These are phyloP conservation scores for Stomatorhinus ivindoensis DNA, from an alignment of 2,113 vertebrate species.

Conservation along the genomic window DNA sequence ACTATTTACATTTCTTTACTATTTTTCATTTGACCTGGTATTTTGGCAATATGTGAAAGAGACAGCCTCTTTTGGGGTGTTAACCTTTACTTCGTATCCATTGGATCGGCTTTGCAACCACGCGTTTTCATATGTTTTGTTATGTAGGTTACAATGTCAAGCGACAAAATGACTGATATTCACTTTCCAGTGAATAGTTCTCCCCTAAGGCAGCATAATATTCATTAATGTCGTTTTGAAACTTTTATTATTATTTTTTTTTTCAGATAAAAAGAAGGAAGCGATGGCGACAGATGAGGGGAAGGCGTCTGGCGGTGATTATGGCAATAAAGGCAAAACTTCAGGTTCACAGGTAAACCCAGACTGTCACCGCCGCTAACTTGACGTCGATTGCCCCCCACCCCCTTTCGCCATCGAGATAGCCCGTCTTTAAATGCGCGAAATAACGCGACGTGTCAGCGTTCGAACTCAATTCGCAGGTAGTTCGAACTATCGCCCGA, in stretches of 20 bases:
- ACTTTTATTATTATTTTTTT: slow-evolving; percentile 42
- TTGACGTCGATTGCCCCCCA: neutral
- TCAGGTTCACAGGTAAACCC: slow-evolving; percentile 86
- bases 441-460: neutral
- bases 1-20: slow-evolving; percentile 33
- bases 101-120: slow-evolving; percentile 73
- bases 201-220: neutral
- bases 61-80: slow-evolving; percentile 67
- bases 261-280: slow-evolving; percentile 94
- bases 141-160: neutral
- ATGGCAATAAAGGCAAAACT: slow-evolving; percentile 87
- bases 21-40: slow-evolving; percentile 40
- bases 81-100: slow-evolving; percentile 57
- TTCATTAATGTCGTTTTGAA: neutral
- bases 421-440: neutral
- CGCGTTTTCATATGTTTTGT: slow-evolving; percentile 50
- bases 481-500: neutral
- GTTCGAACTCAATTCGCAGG: neutral
- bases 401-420: neutral
- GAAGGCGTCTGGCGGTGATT: slow-evolving; percentile 80
- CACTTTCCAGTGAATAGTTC: slow-evolving; percentile 17
- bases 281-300: slow-evolving; percentile 93
- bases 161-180: neutral
- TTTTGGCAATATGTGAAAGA: slow-evolving; percentile 56
- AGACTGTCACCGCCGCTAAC: neutral